Conservation (phyloP, 2,797 vertebrate species). For the Melanogrammus aeglefinus region DNA sequence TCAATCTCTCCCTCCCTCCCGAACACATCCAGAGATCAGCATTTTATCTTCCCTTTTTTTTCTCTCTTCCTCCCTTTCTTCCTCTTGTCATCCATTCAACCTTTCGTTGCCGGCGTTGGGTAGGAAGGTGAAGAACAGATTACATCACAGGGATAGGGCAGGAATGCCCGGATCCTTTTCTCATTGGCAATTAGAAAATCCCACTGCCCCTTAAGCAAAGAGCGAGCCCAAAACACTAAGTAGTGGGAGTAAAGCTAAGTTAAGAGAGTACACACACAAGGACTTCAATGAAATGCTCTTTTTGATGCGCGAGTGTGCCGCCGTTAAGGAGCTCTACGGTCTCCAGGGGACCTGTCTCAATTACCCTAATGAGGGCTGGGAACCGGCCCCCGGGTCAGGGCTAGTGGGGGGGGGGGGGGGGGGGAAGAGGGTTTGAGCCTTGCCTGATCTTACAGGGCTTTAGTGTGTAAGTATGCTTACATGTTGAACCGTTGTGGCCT, state of each 20-base stretch:
- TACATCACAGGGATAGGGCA: constrained; percentile 25
- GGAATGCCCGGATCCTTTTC: constrained; percentile 38
- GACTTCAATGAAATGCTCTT: constrained; percentile 67
- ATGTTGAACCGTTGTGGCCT: constrained; percentile 1
- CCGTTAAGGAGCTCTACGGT: constrained; percentile 66
- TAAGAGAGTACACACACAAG: constrained; percentile 36
- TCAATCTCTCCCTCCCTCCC: constrained; percentile 52
- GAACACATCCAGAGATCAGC: constrained; percentile 66
- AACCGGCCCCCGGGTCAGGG: constrained; percentile 54
- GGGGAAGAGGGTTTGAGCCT: constrained; percentile 13
- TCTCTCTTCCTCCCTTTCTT: constrained; percentile 26
- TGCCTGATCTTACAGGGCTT: neutral
- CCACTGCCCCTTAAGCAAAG: constrained; percentile 10
- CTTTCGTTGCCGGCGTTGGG: neutral
- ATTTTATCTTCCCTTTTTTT: constrained; percentile 45
- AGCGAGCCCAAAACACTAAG: constrained; percentile 11
- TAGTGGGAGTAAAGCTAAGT: constrained; percentile 25
- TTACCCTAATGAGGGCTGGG: constrained; percentile 72
- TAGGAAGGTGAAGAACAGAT: constrained; percentile 3
- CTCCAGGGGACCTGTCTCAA: constrained; percentile 68
- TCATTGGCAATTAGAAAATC: constrained; percentile 47
- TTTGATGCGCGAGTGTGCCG: constrained; percentile 61
- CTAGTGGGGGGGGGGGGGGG: constrained; percentile 44
- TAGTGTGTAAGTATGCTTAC: neutral
- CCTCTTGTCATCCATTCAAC: constrained; percentile 56